Evolutionary conservation across 2,888 invertebrate species (phyloP), one percentile per base, ranked within the genome.

Genomic region (Dendrolimus pini): DNA sequence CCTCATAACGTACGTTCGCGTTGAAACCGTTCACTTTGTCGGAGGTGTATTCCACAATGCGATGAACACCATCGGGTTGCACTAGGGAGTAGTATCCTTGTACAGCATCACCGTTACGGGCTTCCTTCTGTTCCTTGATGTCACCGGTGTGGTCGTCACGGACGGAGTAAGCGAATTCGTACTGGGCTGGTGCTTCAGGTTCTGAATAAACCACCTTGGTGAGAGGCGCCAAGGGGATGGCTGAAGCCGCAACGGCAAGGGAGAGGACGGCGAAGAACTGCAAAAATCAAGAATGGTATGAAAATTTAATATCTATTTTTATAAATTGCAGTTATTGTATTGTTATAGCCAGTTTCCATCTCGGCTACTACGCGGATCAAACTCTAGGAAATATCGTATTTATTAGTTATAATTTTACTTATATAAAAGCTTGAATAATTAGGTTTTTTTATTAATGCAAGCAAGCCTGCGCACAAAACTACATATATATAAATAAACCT

Each of bases 31-130:
- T 69, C 60, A 71, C 80, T 56, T 80, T 78, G 71, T 89, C 89
- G 41, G 89, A 72, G 68, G 85, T 82, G 80, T 90, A 90, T 60
- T 89, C 87, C 7, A 90, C 90, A 61, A 89, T 82, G 63, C 90
- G 84, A 67, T 75, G 80, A 53, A 83, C 80, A 1, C 91, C 90
- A 55, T 91, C 90, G 61, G 89, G 89, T 61, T 91, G 90, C 47
- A 91, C 75, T 12, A 91, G 80, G 7, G 90, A 88, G 80, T 91
- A 90, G 42, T 81, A 85, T 61, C 91, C 90, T 55, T 86, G 86
- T 54, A 90, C 86, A 60, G 70, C 74, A 69, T 91, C 86, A 3
- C 89, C 89, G 62, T 73, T 68, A 64, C 90, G 89, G 55, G 78
- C 68, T 65, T 91, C 91, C 66, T 86, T 80, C 75, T 90, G 90